These are phyloP conservation scores for Clostera curtula DNA, from an alignment of 2,888 invertebrate genomes.

Conservation along the genomic window DNA sequence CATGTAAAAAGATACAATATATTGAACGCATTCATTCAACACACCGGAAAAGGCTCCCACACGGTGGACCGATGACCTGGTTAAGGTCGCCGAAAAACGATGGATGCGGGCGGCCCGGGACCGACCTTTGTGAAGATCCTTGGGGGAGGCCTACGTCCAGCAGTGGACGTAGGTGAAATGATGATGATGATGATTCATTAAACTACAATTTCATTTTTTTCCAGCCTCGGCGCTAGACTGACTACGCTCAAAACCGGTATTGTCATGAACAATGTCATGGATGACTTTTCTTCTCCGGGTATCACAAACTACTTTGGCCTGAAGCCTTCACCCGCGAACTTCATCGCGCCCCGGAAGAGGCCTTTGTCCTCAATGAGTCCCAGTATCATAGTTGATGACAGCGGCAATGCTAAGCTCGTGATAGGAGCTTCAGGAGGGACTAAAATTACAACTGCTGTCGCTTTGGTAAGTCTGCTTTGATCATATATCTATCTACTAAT, in stretches of 20 bases:
- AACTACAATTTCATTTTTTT: background rate
- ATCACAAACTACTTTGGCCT: conserved; percentile 81
- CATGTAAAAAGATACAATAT: no score
- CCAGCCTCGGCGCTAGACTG: conserved; percentile 88
- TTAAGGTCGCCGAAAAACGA: no score
- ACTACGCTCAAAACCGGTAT: conserved; percentile 89
- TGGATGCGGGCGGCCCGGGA: no score
- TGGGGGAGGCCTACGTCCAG: no score
- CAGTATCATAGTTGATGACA: conserved; percentile 80
- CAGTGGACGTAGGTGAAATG: no score
- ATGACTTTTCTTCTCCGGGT: conserved; percentile 91
- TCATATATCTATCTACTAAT: background rate
- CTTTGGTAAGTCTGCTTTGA: conserved; percentile 69
- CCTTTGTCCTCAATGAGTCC: conserved; percentile 93
- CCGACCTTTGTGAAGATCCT: no score
- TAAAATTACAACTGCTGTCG: conserved; percentile 84
- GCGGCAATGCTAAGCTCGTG: conserved; percentile 80
- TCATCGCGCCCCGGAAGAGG: conserved; percentile 85
- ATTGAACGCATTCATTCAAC: no score
- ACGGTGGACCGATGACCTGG: no score
- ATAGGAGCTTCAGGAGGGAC: conserved; percentile 90
- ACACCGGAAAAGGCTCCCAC: no score
- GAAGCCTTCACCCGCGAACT: conserved; percentile 87
- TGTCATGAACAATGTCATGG: conserved; percentile 96
- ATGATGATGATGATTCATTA: no score